A percentile compares a stretch with the other conserved stretches of the same genome.
phyloP scores from a whole-genome alignment of 2,797 vertebrate species.

The Scyliorhinus canicula region DNA sequence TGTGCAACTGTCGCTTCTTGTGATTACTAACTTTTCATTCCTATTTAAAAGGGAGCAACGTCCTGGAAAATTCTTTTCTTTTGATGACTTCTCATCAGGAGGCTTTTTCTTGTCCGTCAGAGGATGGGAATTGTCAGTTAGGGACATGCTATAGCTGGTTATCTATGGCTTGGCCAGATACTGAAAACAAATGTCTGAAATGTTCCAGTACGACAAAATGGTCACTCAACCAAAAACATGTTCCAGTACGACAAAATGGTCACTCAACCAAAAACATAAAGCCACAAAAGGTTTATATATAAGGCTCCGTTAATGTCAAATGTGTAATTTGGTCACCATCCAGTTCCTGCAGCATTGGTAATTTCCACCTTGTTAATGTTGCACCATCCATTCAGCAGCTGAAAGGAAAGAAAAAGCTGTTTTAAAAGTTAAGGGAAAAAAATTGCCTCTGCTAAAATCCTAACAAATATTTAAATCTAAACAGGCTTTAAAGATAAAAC shows the following conservation, averaged over 20 bases:
- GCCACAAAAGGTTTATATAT: not conserved
- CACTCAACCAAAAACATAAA: not conserved
- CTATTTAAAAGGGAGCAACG: conserved; percentile 59
- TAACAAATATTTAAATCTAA: not conserved
- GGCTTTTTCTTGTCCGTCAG: conserved; percentile 24
- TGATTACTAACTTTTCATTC: conserved; percentile 67
- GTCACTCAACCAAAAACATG: too few relatives aligned
- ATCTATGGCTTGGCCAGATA: not conserved
- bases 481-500: not conserved
- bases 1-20: conserved; percentile 66
- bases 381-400: not conserved
- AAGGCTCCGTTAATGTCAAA: not conserved
- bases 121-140: not conserved
- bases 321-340: not conserved
- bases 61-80: conserved; percentile 52
- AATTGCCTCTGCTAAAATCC: not conserved
- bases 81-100: conserved; percentile 48
- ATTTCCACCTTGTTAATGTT: not conserved
- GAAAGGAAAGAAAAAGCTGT: not conserved
- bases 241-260: not conserved
- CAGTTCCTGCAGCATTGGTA: not conserved
- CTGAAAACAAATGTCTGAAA: not conserved
- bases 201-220: not conserved
- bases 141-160: not conserved
- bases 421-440: not conserved